A percentile compares a stretch with the other conserved stretches of the same genome.
These are phyloP conservation scores for Darevskia mixta DNA, from an alignment of 2,797 vertebrate genomes.

Conservation along the genomic window DNA sequence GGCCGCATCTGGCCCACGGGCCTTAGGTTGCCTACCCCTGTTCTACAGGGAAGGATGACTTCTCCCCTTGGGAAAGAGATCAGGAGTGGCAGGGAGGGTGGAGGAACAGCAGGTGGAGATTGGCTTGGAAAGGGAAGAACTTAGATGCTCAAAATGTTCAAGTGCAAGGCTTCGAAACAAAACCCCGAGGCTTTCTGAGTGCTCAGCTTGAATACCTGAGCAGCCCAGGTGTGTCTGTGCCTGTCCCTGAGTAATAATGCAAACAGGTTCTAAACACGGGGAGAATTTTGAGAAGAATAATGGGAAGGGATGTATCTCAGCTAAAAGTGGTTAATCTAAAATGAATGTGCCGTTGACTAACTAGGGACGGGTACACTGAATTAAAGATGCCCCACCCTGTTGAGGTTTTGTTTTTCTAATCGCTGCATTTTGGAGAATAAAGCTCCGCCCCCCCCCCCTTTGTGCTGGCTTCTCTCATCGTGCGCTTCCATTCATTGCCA, in stretches of 20 bases:
- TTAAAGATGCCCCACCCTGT: background rate
- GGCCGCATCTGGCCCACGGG: too few species aligned
- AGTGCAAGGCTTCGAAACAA: too few species aligned
- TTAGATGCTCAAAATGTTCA: too few species aligned
- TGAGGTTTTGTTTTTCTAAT: background rate
- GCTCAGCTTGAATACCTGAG: background rate
- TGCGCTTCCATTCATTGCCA: background rate
- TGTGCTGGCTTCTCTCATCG: background rate
- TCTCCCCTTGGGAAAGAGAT: background rate
- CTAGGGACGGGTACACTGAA: background rate
- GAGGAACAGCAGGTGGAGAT: background rate
- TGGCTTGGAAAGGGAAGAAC: too few species aligned
- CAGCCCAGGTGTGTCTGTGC: too few species aligned
- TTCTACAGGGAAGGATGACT: background rate
- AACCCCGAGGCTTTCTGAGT: background rate
- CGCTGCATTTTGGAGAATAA: background rate
- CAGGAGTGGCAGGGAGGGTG: background rate
- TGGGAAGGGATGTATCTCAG: background rate
- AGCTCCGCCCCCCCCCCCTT: background rate
- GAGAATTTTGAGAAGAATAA: background rate
- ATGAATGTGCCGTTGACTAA: background rate
- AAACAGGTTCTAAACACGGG: background rate
- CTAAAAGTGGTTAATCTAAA: background rate
- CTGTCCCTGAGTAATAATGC: background rate
- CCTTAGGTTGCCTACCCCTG: too few species aligned